phyloP scores from a whole-genome alignment of 2,113 vertebrate genomes.

The Apteryx mantelli region DNA sequence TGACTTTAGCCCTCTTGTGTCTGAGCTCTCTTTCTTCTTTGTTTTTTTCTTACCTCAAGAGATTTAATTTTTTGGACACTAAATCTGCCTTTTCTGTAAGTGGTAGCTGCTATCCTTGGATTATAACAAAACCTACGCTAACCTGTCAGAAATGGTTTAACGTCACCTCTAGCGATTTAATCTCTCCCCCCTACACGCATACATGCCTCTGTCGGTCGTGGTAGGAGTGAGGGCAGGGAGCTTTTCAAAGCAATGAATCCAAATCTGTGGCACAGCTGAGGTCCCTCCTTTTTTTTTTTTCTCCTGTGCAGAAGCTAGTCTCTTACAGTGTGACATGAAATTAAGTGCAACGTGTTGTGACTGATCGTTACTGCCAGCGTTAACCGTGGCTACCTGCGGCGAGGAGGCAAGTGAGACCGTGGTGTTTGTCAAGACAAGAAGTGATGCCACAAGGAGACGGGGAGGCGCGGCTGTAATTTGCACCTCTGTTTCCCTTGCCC shows the following conservation, averaged over 20 bases:
- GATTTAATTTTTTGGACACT: constrained; percentile 31
- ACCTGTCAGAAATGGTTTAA: constrained; percentile 6
- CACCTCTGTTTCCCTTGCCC: constrained; percentile 68
- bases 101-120: not conserved
- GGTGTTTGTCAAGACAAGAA: constrained; percentile 73
- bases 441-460: constrained; percentile 62
- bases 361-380: constrained; percentile 52
- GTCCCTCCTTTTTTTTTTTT: not conserved
- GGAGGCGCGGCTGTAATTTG: constrained; percentile 77
- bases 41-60: not conserved
- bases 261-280: not conserved
- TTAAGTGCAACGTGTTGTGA: constrained; percentile 60
- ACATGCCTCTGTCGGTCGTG: not conserved
- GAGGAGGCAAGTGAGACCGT: constrained; percentile 42
- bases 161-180: not conserved
- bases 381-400: constrained; percentile 66
- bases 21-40: not conserved
- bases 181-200: accelerated
- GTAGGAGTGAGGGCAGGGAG: not conserved
- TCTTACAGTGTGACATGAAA: not conserved
- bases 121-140: not conserved
- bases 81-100: constrained; percentile 10
- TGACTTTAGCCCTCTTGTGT: not conserved
- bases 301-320: not conserved
- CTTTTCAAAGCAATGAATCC: not conserved